Evolutionary conservation across 2,113 vertebrate genomes (phyloP), one percentile per base, ranked within the genome.

Genomic region (Galemys pyrenaicus): DNA sequence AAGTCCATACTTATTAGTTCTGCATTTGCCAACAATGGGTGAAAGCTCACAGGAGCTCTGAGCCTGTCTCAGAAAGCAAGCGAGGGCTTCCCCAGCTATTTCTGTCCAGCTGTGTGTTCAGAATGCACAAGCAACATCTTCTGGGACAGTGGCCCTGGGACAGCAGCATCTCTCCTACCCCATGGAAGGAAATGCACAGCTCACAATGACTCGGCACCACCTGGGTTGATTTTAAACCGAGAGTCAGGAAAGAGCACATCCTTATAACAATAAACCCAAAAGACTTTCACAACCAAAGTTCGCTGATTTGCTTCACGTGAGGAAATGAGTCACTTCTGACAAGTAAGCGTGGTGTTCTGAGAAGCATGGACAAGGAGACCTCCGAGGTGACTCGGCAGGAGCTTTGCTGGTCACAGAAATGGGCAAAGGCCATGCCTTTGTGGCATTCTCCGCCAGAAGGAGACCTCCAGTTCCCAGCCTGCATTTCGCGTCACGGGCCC

Each of bases 161-260:
- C 73, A 13, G 77, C 87, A 73, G n/a, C 17, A 71, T 60, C 24
- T 15, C 89, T 58, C 71, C 87, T 73, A 88, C 46, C 49, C 58
- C 41, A 56, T 26, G 11, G 30, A 39, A 94, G 70, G 70, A 90
- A 92, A 91, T 41, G 24, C 60, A 41, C 92, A 64, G 39, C 90
- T 98, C 98, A 97, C 67, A 83, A 60, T 98, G 98, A 98, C 96
- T 98, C 96, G 90, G 98, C 98, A 95, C 28, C 35, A 9, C 84
- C 87, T 80, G 58, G 56, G 67, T 58, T 64, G 49, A 83, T 83
- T 95, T 93, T 84, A 35, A 84, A 97, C 82, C 68, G 37, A 83
- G 6, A 64, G 7, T 49, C 81, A 92, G 95, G 75, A 95, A 95
- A 62, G 22, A 62, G 13, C 73, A 51, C 9, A 62, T 78, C 75